Evolutionary conservation across 2,888 invertebrate genomes (phyloP), one percentile per base, ranked within the genome.

Genomic region (Sussaba pulchella): DNA sequence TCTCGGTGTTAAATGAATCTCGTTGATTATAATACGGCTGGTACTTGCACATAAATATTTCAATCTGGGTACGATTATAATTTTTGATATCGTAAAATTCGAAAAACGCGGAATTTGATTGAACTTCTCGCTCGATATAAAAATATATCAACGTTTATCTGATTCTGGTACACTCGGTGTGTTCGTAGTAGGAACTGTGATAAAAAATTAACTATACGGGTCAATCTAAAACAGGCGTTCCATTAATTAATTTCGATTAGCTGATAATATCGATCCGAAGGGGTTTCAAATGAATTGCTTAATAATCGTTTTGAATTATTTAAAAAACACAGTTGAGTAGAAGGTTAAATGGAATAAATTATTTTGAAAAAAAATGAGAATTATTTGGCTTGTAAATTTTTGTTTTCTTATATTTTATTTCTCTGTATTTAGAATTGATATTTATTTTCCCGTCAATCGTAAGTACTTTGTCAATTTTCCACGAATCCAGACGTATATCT

Each of bases 21-120:
- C 71, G 63, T 76, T 76, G 43, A 67, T 76, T 50, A 67, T 69
- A 57, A 57, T 52, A n/a, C 41, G 36, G 31, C 17, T 12, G 9
- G 17, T 10, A 39, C 10, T 36, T n/a, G 17, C 26, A 39, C 17
- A 47, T 47, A 54, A 57, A 74, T 67, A 54, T 73, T 52, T 52
- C 26, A 50, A 75, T 39, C 36, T 43, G 36, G 10, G 26, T 14
- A 45, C 26, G 0, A 31, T 12, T n/a, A 21, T 31, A 57, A 57
- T 70, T 21, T 43, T 17, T 8, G 52, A 54, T 41, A 8, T 26
- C n/a, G 9, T n/a, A 54, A 41, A 52, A 52, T 52, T 52, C n/a
- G 19, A 10, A 17, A 17, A 19, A 50, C 19, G 19, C 19, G n/a
- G n/a, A 50, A 50, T 9, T 3, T 21, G 19, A 1, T 10, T 50